Conservation (phyloP, 1,140 invertebrate species). For the Neomicropteryx cornuta region DNA sequence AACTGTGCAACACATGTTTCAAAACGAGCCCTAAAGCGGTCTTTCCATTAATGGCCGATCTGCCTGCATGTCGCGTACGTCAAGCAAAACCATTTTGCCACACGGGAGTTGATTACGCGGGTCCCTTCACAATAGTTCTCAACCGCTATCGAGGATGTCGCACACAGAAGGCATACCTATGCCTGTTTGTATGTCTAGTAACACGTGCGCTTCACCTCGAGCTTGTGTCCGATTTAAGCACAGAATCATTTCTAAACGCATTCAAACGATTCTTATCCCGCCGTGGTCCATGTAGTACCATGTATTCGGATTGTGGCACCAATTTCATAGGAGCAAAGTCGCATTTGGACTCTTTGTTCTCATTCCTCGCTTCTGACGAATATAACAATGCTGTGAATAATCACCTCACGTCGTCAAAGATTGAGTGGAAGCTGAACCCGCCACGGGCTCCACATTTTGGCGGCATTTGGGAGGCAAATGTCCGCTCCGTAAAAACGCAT, state of each 20-base stretch:
- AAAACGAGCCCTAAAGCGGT: conserved; percentile 8
- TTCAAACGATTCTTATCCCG: conserved; percentile 20
- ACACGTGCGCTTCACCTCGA: conserved; percentile 28
- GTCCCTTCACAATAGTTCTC: conserved; percentile 20
- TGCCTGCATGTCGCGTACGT: conserved; percentile 17
- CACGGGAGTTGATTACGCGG: conserved; percentile 24
- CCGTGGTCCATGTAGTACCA: conserved; percentile 16
- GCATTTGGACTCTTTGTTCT: neutral
- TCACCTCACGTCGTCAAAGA: conserved; percentile 8
- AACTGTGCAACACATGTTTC: conserved; percentile 13
- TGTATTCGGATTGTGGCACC: conserved; percentile 18
- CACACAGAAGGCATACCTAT: conserved; percentile 22
- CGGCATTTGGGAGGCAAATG: conserved; percentile 20
- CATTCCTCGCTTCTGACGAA: neutral
- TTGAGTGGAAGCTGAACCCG: conserved; percentile 13
- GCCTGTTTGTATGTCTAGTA: conserved; percentile 25
- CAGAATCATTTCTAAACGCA: conserved; percentile 20
- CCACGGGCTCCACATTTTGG: conserved; percentile 17
- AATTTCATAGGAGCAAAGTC: conserved; percentile 16
- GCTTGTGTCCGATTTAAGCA: conserved; percentile 19
- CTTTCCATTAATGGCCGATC: conserved; percentile 18
- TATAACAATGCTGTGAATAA: neutral
- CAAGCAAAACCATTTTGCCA: conserved; percentile 19
- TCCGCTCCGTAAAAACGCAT: conserved; percentile 17
- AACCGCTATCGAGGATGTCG: conserved; percentile 11